Conservation (phyloP, 2,113 vertebrate genomes). For the Cygnus atratus region DNA sequence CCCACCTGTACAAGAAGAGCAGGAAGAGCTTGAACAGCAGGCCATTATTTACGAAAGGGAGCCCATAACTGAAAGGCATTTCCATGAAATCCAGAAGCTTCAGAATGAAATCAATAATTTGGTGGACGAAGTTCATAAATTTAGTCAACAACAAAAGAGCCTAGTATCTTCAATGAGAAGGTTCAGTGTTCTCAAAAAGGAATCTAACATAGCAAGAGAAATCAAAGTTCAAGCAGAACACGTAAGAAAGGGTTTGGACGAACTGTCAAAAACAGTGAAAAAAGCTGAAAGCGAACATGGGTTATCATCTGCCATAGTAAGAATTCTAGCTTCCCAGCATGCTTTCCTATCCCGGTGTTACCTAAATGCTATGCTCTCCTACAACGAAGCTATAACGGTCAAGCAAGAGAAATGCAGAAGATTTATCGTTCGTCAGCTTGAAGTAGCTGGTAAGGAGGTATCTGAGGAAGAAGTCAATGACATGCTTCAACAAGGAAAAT, state of each 20-base stretch:
- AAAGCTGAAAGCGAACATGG: conserved; percentile 80
- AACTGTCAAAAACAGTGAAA: conserved; percentile 80
- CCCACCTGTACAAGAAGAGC: conserved; percentile 18
- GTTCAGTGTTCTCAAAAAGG: conserved; percentile 93
- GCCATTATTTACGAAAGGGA: conserved; percentile 91
- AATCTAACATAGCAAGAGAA: conserved; percentile 84
- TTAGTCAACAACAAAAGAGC: conserved; percentile 88
- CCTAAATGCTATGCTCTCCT: conserved; percentile 84
- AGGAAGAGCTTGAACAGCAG: conserved; percentile 76
- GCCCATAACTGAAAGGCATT: conserved; percentile 85
- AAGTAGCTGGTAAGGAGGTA: conserved; percentile 87
- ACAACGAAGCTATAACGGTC: conserved; percentile 84
- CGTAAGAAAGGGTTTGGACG: conserved; percentile 80
- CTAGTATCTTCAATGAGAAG: conserved; percentile 90
- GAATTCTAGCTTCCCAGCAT: conserved; percentile 86
- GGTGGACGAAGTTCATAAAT: conserved; percentile 82
- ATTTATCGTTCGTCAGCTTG: conserved; percentile 92
- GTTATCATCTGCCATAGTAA: conserved; percentile 72
- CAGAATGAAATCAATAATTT: conserved; percentile 84
- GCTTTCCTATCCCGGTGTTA: conserved; percentile 81
- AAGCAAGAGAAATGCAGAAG: conserved; percentile 92
- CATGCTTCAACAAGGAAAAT: conserved; percentile 91
- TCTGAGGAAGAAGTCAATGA: conserved; percentile 89
- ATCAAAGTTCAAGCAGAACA: conserved; percentile 89
- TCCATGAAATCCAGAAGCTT: conserved; percentile 86